Evolutionary conservation across 2,797 vertebrate genomes (phyloP), one percentile per base, ranked within the genome.

Genomic region (Clarias platycephalus): DNA sequence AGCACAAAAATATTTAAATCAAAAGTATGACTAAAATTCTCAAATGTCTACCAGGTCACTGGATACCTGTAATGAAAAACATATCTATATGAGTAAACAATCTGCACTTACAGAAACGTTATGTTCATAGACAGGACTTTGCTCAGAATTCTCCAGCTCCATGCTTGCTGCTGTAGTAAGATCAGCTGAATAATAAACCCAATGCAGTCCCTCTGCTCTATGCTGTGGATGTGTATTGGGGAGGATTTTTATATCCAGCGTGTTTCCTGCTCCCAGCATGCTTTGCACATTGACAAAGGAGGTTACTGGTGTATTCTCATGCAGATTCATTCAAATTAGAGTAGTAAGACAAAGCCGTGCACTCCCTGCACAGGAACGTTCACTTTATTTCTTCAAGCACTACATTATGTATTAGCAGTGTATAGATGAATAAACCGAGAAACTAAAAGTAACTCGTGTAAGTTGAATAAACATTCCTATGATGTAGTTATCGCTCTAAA

Each of bases 91-190:
- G 26, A 77, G 37, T 16, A 83, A 66, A 70, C 28, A 31, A 26
- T 55, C 64, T 55, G 89, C 91, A 95, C 95, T 95, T 80, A 95
- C 95, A 53, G 88, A 91, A 83, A 93, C 86, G 4, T 93, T 91
- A 6, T 90, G 84, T 83, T 91, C 91, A 90, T 93, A 94, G 80
- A 93, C 91, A 26, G 88, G 90, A 89, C 94, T 92, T 12, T 37
- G 34, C 84, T 94, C 92, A 15, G 90, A 91, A 1, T 93, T 94
- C 85, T 94, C 90, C 85, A 94, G 90, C 16, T 93, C 93, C 94
- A 95, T 95, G 87, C 90, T 88, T 90, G 85, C 85, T 82, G 88
- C 57, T 85, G 80, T 9, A n/a, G 37, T 57, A 12, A 31, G 37
- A 31, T 12, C 28, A 76, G 28, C 31, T 24, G 18, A 58, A 58